Base-by-base conservation (phyloP, 2,113 vertebrate species). In the Ophthalmolycus amberensis region DNA sequence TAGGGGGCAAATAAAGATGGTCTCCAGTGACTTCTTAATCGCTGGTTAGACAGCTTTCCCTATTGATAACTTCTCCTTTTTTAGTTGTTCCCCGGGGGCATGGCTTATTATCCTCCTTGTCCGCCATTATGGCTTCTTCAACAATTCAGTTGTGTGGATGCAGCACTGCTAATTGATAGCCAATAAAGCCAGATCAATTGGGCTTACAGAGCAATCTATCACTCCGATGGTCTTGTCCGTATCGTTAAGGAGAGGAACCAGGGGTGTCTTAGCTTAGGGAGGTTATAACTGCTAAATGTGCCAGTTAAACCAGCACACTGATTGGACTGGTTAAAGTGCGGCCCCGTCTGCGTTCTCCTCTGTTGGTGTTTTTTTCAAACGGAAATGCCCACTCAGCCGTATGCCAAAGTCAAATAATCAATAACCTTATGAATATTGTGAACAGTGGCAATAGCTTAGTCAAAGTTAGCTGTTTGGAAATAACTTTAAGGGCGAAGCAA, bases 161-260 rank as follows among this genome's bases (percentile, higher is more conserved):
- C 72, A 75, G 71, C 46, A 32, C 71, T 25, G 32, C 77, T 58
- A 75, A 88, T 93, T 89, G 58, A 93, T 91, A 83, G 73, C 82
- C 84, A 91, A 92, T 92, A 89, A 90, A 82, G 59, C 5, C 66
- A 34, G 67, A 91, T 91, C 88, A 80, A 87, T 90, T 71, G 77
- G 78, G 80, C 82, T 89, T 88, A 88, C 80, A 25, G 62, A 87
- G 89, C 80, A 89, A 87, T 88, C 80, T 81, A 67, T 50, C 9
- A 15, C 80, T 71, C 16, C 32, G 29, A 79, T 42, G 56, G 58
- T 34, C 62, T 75, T 50, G 52, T 74, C 50, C 6, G 20, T 71
- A 64, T 34, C 67, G 75, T 75, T 83, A 69, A 20, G 58, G 60
- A 37, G 54, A 78, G 42, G 56, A 68, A 75, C 25, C 37, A 34